These are phyloP conservation scores for Micromesistius poutassou DNA, from an alignment of 2,797 vertebrate species.

Conservation along the genomic window DNA sequence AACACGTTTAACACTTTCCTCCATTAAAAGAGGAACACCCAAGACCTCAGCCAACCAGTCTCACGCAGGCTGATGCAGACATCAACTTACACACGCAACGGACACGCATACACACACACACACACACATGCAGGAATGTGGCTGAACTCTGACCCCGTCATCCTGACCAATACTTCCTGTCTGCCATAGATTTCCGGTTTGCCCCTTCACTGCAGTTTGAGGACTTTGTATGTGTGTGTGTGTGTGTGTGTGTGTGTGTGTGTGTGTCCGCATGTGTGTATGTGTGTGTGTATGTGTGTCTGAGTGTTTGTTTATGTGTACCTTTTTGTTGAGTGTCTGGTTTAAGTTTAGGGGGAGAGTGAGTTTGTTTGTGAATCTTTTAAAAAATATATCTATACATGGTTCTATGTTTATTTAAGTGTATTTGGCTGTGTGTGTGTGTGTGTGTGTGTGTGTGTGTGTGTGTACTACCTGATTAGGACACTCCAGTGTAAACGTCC, in stretches of 20 bases:
- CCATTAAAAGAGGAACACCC: conserved; percentile 17
- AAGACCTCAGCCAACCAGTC: conserved; percentile 2
- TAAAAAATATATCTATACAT: neutral
- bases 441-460: conserved; percentile 10
- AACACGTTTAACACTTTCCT: conserved; percentile 44
- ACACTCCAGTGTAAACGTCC: conserved; percentile 36
- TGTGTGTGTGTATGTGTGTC: neutral
- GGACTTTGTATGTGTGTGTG: conserved; percentile 11
- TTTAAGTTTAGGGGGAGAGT: conserved; percentile 7
- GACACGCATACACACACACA: conserved; percentile 9
- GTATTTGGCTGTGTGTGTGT: conserved; percentile 7
- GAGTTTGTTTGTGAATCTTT: conserved; percentile 2
- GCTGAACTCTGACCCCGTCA: conserved; percentile 44
- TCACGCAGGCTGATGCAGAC: conserved; percentile 8
- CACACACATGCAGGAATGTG: conserved; percentile 28
- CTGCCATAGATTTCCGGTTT: conserved; percentile 60
- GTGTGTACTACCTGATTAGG: conserved; percentile 22
- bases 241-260: conserved; percentile 10
- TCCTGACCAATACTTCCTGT: conserved; percentile 58
- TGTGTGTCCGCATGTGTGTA: conserved; percentile 2
- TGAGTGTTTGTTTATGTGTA: neutral
- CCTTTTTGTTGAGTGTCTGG: conserved; percentile 7
- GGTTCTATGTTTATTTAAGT: neutral
- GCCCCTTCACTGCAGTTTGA: conserved; percentile 9
- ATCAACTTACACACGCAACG: conserved; percentile 5